Evolutionary conservation across 1,140 invertebrate genomes (phyloP), one percentile per base, ranked within the genome.

Genomic region (Tetragnatha versicolor): DNA sequence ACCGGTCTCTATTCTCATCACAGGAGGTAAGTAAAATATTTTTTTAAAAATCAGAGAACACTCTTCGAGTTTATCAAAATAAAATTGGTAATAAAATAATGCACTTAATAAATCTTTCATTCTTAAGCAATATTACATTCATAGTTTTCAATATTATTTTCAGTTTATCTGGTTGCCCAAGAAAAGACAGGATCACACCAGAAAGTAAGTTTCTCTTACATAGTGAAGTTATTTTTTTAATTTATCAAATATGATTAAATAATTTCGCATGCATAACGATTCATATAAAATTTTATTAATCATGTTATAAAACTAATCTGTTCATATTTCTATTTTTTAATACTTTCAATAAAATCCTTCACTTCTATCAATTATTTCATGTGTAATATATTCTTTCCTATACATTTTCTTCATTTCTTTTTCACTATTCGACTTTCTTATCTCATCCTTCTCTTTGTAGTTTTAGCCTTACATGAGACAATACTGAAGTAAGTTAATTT

Each of bases 1-100:
- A 99, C 97, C 82, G 97, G 97, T 86, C 91, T 98, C 78, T 99
- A 99, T 88, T 95, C 96, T 82, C 96, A 98, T 90, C 97, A 99
- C 87, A 90, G 97, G 90, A 97, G 95, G 95, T 96, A 91, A 91
- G 88, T 84, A 20, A 25, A 6, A 45, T 42, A 42, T 66, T 20
- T 6, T 17, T 1, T 47, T 3, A 17, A 12, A 47, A 47, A 3
- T 47, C 20, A n/a, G n/a, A n/a, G n/a, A n/a, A n/a, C n/a, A n/a
- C n/a, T n/a, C n/a, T n/a, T n/a, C n/a, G n/a, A n/a, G n/a, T n/a
- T n/a, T n/a, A n/a, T n/a, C n/a, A n/a, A n/a, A n/a, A n/a, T n/a
- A n/a, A n/a, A n/a, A n/a, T n/a, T n/a, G n/a, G n/a, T n/a, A n/a
- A n/a, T n/a, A n/a, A n/a, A n/a, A n/a, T n/a, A n/a, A n/a, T n/a